These are phyloP conservation scores for Tachina grossa DNA, from an alignment of 2,888 invertebrate genomes.

Conservation along the genomic window DNA sequence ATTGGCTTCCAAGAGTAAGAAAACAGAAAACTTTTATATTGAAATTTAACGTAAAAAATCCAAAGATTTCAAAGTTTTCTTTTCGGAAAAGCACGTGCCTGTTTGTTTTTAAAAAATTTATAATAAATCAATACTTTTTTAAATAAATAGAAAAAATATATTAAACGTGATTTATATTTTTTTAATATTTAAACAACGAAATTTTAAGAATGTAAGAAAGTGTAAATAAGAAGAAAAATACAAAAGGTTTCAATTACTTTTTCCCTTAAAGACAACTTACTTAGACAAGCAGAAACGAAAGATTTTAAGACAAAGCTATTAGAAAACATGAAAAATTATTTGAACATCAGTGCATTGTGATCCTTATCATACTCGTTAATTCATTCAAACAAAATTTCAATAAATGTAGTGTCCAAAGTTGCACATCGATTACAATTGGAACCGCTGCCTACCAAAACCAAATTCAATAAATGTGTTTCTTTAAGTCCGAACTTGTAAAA, in stretches of 20 bases:
- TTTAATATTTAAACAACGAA: neutral
- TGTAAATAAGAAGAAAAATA: neutral
- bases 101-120: neutral
- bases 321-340: neutral
- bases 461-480: no score
- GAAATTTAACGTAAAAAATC: conserved; percentile 29
- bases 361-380: no score
- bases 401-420: no score
- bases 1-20: conserved; percentile 19
- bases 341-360: neutral
- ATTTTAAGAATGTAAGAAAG: conserved; percentile 30
- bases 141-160: neutral
- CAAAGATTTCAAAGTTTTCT: conserved; percentile 37
- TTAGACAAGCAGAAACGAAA: neutral
- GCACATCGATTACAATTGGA: no score
- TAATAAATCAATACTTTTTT: neutral
- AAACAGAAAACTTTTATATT: conserved; percentile 18
- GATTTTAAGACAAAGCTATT: neutral
- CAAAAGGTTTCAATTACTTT: conserved; percentile 22
- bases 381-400: no score
- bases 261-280: conserved; percentile 1
- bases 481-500: no score
- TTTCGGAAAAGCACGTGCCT: conserved; percentile 48
- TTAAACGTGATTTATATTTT: neutral
- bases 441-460: no score